Percentiles rank a stretch among this genome's conserved stretches.
Conservation (phyloP, 2,797 vertebrate species). For the Bryconaethiops microstoma region DNA sequence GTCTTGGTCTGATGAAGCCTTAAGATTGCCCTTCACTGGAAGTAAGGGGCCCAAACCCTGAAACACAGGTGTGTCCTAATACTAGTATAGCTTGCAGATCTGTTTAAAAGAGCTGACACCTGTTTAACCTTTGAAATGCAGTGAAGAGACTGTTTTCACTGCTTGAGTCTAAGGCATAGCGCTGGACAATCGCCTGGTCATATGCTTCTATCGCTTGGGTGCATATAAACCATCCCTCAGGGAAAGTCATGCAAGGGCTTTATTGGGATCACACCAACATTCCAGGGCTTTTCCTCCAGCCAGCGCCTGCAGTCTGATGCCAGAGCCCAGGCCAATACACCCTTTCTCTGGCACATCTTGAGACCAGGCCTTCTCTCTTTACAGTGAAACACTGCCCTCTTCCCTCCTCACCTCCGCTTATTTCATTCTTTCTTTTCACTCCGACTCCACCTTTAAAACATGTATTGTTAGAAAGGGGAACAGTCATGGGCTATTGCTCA, state of each 20-base stretch:
- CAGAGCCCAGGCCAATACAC: constrained; percentile 26
- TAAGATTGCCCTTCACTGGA: too few relatives aligned
- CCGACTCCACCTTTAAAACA: constrained; percentile 9
- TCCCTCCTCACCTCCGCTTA: constrained; percentile 6
- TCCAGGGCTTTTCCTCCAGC: constrained; percentile 44
- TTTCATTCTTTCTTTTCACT: constrained; percentile 5
- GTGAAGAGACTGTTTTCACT: background rate
- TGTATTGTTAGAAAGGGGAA: background rate
- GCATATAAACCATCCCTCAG: constrained; percentile 45
- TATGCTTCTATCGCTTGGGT: constrained; percentile 21
- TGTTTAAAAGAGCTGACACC: background rate
- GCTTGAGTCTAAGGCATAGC: background rate
- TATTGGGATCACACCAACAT: constrained; percentile 40
- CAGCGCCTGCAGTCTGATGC: constrained; percentile 19
- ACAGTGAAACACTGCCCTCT: constrained; percentile 22
- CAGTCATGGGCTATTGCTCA: background rate
- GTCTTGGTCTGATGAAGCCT: too few relatives aligned
- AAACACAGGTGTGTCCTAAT: too few relatives aligned
- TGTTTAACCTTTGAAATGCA: constrained; percentile 10
- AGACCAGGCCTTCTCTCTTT: constrained; percentile 33
- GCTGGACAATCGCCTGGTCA: constrained; percentile 24
- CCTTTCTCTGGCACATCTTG: constrained; percentile 47
- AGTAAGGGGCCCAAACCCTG: too few relatives aligned
- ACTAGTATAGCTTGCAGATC: background rate
- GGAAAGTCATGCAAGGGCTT: constrained; percentile 49